Conservation (phyloP, 2,888 invertebrate genomes). For the Myopa tessellatipennis region DNA sequence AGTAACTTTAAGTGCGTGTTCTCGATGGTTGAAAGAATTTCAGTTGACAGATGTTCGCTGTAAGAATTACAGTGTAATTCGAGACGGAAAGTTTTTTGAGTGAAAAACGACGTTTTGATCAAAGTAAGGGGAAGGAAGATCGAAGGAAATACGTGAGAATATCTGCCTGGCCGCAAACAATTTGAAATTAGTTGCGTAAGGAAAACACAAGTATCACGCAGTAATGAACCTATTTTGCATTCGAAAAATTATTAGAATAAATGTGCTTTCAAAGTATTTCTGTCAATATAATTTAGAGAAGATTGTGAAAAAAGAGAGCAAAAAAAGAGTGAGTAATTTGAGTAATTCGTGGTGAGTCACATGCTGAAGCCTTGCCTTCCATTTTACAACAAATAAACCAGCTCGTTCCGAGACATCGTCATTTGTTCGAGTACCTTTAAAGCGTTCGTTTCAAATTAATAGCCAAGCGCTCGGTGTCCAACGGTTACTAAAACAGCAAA, state of each 20-base stretch:
- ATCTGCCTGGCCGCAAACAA: too few species aligned
- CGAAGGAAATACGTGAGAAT: too few species aligned
- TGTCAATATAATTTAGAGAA: neutral
- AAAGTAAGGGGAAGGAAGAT: too few species aligned
- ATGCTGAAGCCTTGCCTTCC: constrained; percentile 20
- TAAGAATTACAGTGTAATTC: too few species aligned
- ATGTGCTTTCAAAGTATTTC: constrained; percentile 13
- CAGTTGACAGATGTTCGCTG: too few species aligned
- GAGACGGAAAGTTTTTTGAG: too few species aligned
- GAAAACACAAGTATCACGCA: neutral
- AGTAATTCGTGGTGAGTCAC: constrained; percentile 27
- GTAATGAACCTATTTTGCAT: constrained; percentile 13
- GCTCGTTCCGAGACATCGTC: constrained; percentile 20
- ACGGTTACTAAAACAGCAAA: neutral
- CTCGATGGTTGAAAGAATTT: too few species aligned
- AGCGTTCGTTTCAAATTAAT: constrained; percentile 21
- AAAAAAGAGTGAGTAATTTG: neutral
- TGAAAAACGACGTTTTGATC: too few species aligned
- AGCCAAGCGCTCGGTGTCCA: neutral
- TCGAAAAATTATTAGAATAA: neutral
- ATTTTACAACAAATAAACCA: constrained; percentile 33
- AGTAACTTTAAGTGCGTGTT: too few species aligned
- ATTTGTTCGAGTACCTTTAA: constrained; percentile 23
- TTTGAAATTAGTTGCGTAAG: too few species aligned
- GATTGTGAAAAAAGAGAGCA: neutral